phyloP scores from a whole-genome alignment of 2,797 vertebrate genomes.

The Enoplosus armatus region DNA sequence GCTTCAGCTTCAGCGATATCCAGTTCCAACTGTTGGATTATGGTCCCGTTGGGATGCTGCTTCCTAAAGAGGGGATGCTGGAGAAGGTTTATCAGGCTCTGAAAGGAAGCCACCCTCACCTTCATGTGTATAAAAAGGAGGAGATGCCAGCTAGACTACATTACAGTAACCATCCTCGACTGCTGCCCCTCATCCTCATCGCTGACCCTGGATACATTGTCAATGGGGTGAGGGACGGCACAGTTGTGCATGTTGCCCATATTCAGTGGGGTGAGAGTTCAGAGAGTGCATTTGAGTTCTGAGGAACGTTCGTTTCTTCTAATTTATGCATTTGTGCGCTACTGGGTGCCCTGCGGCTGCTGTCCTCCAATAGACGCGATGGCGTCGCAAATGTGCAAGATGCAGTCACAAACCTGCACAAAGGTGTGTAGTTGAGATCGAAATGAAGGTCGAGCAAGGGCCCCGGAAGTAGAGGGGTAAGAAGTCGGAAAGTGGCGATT shows the following conservation, averaged over 20 bases:
- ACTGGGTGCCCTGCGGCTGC: too few relatives aligned
- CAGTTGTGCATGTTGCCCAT: background rate
- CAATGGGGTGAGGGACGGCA: slow-evolving; percentile 44
- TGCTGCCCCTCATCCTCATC: slow-evolving; percentile 59
- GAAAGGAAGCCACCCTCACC: slow-evolving; percentile 84
- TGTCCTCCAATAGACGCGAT: too few relatives aligned
- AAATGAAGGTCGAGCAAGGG: too few relatives aligned
- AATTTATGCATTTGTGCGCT: too few relatives aligned
- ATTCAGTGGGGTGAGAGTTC: background rate
- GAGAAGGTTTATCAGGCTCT: slow-evolving; percentile 87
- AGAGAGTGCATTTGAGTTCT: too few relatives aligned
- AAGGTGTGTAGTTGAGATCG: too few relatives aligned
- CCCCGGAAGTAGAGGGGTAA: too few relatives aligned
- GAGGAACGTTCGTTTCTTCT: too few relatives aligned
- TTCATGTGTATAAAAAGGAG: slow-evolving; percentile 90
- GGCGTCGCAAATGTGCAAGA: too few relatives aligned
- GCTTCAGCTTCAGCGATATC: slow-evolving; percentile 88
- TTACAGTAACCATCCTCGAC: slow-evolving; percentile 77
- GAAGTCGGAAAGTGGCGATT: too few relatives aligned
- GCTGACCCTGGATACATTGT: slow-evolving; percentile 86
- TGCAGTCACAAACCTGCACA: too few relatives aligned
- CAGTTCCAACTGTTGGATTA: slow-evolving; percentile 90
- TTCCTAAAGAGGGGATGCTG: slow-evolving; percentile 88
- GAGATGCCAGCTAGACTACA: slow-evolving; percentile 84
- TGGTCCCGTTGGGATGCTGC: slow-evolving; percentile 86